phyloP scores from a whole-genome alignment of 2,797 vertebrate genomes.

The Anabacerthia variegaticeps region DNA sequence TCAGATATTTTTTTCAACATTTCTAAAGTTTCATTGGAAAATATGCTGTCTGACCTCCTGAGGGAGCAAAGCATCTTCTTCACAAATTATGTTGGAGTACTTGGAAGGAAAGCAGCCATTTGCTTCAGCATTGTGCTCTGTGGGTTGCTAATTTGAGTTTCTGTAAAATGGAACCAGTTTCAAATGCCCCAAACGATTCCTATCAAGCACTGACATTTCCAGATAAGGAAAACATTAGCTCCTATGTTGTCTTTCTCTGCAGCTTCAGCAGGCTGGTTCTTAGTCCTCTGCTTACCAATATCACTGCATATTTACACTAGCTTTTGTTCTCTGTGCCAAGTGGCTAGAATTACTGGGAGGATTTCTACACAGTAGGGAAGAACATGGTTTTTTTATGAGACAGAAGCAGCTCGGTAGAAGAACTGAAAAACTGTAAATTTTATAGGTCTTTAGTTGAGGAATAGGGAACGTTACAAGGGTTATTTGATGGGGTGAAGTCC shows the following conservation, averaged over 20 bases:
- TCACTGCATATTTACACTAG: neutral
- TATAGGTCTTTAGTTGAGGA: neutral
- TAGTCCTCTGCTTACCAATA: neutral
- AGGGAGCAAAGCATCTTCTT: conserved; percentile 71
- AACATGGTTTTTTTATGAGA: neutral
- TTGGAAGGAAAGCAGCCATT: conserved; percentile 57
- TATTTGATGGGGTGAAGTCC: neutral
- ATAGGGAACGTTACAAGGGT: rapidly evolving
- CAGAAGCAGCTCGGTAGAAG: neutral
- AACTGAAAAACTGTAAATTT: neutral
- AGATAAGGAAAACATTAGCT: conserved; percentile 21
- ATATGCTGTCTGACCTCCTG: conserved; percentile 67
- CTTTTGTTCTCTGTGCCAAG: conserved; percentile 20
- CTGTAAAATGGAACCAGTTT: conserved; percentile 66
- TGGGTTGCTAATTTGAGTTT: conserved; percentile 46
- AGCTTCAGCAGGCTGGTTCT: neutral
- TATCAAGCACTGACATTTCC: conserved; percentile 9
- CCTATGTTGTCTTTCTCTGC: neutral
- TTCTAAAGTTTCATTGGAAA: conserved; percentile 49
- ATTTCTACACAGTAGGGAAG: neutral
- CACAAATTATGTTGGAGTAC: conserved; percentile 39
- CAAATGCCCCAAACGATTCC: conserved; percentile 9
- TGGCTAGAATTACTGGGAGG: neutral
- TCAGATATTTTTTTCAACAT: neutral
- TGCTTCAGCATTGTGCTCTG: neutral